Conservation (phyloP, 2,113 vertebrate genomes). For the Enhydra lutris region DNA sequence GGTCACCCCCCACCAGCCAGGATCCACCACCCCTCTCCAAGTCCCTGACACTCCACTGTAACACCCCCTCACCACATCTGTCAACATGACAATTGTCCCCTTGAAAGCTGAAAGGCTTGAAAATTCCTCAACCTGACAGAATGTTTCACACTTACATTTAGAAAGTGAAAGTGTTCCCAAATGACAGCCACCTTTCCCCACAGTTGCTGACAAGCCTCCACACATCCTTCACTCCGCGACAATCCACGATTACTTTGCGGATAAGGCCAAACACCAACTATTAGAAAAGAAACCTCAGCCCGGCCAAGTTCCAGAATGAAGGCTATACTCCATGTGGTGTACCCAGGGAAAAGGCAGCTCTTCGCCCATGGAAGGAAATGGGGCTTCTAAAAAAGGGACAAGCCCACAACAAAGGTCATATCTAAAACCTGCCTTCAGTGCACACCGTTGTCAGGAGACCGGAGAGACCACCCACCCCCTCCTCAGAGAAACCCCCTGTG, state of each 20-base stretch:
- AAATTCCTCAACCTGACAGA: not conserved
- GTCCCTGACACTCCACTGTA: not conserved
- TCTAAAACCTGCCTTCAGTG: not conserved
- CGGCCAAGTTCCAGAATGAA: not conserved
- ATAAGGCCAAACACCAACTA: slow-evolving; percentile 43
- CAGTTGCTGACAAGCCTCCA: slow-evolving; percentile 36
- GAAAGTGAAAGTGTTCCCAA: not conserved
- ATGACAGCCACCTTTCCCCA: slow-evolving; percentile 31
- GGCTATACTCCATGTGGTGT: accelerated
- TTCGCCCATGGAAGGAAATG: not conserved
- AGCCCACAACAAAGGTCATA: not conserved
- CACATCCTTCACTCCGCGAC: not conserved
- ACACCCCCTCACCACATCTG: not conserved
- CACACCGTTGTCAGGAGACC: not conserved
- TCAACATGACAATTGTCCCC: not conserved
- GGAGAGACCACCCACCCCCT: too few species aligned
- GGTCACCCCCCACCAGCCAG: not conserved
- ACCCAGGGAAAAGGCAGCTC: not conserved
- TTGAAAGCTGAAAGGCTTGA: not conserved
- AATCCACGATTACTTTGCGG: slow-evolving; percentile 12
- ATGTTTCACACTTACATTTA: not conserved
- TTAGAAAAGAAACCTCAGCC: slow-evolving; percentile 37
- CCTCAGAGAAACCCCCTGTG: slow-evolving; percentile 2
- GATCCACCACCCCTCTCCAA: not conserved
- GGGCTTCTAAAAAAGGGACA: not conserved